Evolutionary conservation across 1,140 invertebrate species (phyloP).

Genomic region (Solenopsis invicta): DNA sequence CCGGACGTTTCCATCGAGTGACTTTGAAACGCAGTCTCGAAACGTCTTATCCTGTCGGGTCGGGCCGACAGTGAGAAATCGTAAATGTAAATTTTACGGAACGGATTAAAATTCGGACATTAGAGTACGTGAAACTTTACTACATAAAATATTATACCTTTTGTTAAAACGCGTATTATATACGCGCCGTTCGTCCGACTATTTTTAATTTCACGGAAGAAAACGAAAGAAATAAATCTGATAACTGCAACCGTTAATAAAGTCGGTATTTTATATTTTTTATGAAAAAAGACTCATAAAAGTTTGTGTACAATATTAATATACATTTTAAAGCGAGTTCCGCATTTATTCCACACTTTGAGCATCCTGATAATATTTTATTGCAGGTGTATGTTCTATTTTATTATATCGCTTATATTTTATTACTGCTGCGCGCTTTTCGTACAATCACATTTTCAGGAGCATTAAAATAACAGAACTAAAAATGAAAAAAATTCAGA

Average conservation of each 20-base stretch:
- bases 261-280: neutral
- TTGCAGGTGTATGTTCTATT: slow-evolving; percentile 44
- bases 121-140: neutral
- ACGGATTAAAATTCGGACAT: slow-evolving; percentile 1
- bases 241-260: neutral
- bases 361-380: slow-evolving; percentile 31
- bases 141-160: neutral
- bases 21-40: slow-evolving; percentile 25
- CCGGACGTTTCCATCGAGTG: slow-evolving; percentile 34
- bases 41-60: slow-evolving; percentile 34
- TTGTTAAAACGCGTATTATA: neutral
- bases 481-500: slow-evolving; percentile 32
- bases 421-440: neutral
- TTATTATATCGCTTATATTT: slow-evolving; percentile 37
- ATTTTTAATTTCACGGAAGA: neutral
- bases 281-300: neutral
- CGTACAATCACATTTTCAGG: slow-evolving; percentile 20
- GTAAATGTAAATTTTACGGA: slow-evolving; percentile 37
- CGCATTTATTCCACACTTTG: slow-evolving; percentile 16
- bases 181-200: neutral
- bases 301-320: neutral
- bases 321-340: slow-evolving; percentile 21
- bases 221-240: neutral
- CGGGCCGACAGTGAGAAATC: slow-evolving; percentile 27
- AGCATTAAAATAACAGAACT: slow-evolving; percentile 33